Base-by-base conservation (phyloP, 2,888 invertebrate genomes). In the Ennomos fuscantarius region DNA sequence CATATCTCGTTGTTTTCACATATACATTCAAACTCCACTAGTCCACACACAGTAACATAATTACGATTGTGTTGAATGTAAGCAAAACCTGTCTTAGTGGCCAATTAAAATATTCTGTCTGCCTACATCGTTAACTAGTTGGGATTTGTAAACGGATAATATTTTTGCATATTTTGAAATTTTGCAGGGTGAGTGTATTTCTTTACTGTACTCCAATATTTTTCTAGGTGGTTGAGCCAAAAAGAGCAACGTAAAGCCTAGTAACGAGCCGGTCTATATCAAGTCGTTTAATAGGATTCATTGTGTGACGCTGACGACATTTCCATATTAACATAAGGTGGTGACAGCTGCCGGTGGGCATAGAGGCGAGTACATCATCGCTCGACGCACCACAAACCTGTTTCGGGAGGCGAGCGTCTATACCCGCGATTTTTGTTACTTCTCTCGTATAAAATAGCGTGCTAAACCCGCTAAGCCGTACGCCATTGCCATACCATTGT, bases 311-410 rank as follows among this genome's bases (percentile, higher is more conserved):
- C 48, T 52, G 54, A 63, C 52, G 60, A 50, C 41, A 62, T 59
- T 57, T 40, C 39, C 48, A 58, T 59, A 63, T 60, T 41, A 61
- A 60, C 62, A 64, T 57, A 57, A 64, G 63, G 58, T 60, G 66
- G 65, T 76, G 78, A 78, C 76, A 78, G 76, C 81, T 86, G 84
- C 74, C 79, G 74, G 73, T 73, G 73, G 71, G 64, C 60, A 64
- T 69, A 71, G 72, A 67, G 62, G 72, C 71, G 70, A 73, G 77
- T 76, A 78, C 76, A 76, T 68, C 73, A 72, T 55, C 68, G 63
- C 69, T 66, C 74, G 72, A 70, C 78, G 73, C 70, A 76, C 77
- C 77, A 69, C 78, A 86, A 90, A 90, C 89, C 90, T 81, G 90
- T 89, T 90, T 78, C 69, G 68, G 70, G 65, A 70, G 66, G 69